Conservation (phyloP, 2,888 invertebrate species). For the Phaedon cochleariae region DNA sequence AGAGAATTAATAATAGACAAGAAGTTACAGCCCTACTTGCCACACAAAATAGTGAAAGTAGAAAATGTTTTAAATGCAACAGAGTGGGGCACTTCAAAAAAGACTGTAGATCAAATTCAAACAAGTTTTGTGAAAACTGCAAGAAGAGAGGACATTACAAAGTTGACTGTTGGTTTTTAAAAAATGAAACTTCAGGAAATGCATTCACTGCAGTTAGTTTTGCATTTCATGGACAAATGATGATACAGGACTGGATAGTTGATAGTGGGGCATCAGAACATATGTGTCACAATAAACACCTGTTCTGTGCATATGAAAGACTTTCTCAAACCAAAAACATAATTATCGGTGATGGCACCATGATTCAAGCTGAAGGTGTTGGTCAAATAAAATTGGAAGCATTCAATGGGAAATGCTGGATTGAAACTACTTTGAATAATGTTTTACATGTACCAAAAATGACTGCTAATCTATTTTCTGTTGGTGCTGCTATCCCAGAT, state of each 20-base stretch:
- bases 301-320: not conserved
- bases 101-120: conserved; percentile 21
- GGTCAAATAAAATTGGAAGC: conserved; percentile 17
- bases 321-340: conserved; percentile 7
- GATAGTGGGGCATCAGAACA: conserved; percentile 3
- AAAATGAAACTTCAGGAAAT: conserved; percentile 10
- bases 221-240: not conserved
- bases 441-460: not conserved
- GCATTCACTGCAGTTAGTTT: not conserved
- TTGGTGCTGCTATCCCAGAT: not conserved
- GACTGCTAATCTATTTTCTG: not conserved
- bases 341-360: conserved; percentile 13
- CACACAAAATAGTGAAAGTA: conserved; percentile 1
- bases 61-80: conserved; percentile 21
- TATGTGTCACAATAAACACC: not conserved
- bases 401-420: conserved; percentile 12
- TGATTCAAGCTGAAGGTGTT: conserved; percentile 14
- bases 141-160: conserved; percentile 29
- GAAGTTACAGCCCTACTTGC: conserved; percentile 16
- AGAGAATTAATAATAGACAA: conserved; percentile 30
- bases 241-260: not conserved
- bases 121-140: conserved; percentile 21
- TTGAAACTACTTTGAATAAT: not conserved
- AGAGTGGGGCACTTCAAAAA: conserved; percentile 22
- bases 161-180: conserved; percentile 23